These are phyloP conservation scores for Dasypolia templi DNA, from an alignment of 2,888 invertebrate genomes.

Conservation along the genomic window DNA sequence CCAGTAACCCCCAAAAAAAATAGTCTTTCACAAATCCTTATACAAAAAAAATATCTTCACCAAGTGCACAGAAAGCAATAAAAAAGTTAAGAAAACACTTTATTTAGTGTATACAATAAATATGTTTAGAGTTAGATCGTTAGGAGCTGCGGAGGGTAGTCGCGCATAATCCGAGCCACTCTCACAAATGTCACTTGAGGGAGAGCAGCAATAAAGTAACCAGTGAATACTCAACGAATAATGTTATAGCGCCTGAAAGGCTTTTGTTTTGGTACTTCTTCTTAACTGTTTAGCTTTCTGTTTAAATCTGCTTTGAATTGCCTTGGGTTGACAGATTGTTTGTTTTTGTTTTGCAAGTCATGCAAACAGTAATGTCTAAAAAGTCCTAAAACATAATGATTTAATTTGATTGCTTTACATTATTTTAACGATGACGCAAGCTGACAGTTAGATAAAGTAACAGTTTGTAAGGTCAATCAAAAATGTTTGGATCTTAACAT, in stretches of 20 bases:
- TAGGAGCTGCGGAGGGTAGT: slow-evolving; percentile 61
- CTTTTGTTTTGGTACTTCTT: slow-evolving; percentile 50
- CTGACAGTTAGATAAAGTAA: background rate
- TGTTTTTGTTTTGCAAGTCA: slow-evolving; percentile 40
- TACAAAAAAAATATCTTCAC: slow-evolving; percentile 14
- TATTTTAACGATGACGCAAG: no score
- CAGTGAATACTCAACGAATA: slow-evolving; percentile 56
- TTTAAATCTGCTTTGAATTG: slow-evolving; percentile 23
- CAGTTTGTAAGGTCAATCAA: background rate
- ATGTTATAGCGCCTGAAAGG: slow-evolving; percentile 53
- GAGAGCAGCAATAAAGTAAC: slow-evolving; percentile 58
- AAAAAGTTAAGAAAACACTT: slow-evolving; percentile 54
- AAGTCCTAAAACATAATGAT: no score
- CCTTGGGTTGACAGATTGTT: slow-evolving; percentile 16
- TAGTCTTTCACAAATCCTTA: slow-evolving; percentile 14
- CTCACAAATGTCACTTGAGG: slow-evolving; percentile 65
- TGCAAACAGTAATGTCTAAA: no score
- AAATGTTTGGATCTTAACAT: background rate
- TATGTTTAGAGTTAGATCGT: slow-evolving; percentile 59
- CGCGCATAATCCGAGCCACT: slow-evolving; percentile 66
- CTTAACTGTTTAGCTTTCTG: slow-evolving; percentile 18
- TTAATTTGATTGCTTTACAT: no score
- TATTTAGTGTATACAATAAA: slow-evolving; percentile 63
- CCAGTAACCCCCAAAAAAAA: background rate
- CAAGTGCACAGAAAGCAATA: slow-evolving; percentile 34